A percentile compares a stretch with the other conserved stretches of the same genome.
Evolutionary conservation across 2,113 vertebrate species (phyloP).

Genomic region (Dromiciops gliroides): DNA sequence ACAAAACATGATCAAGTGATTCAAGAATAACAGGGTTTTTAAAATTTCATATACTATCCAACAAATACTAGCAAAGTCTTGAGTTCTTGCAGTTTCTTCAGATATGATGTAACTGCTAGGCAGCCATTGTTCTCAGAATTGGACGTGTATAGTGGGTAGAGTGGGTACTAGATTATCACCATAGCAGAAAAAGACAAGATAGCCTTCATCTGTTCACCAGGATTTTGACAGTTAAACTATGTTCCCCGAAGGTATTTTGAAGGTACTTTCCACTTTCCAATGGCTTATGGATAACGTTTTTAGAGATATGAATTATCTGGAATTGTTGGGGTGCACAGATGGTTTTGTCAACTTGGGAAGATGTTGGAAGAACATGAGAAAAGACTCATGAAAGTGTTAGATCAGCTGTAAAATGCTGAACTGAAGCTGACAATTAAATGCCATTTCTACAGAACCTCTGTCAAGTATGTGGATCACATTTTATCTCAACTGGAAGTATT

Average conservation of each 20-base stretch:
- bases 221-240: neutral
- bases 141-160: too few species aligned
- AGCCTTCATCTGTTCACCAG: too few species aligned
- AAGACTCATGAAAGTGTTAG: neutral
- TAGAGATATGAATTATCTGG: neutral
- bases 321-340: neutral
- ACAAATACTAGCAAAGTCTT: too few species aligned
- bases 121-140: too few species aligned
- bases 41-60: too few species aligned
- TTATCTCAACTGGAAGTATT: neutral
- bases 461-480: neutral
- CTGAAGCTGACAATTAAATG: neutral
- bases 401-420: neutral
- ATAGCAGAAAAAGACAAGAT: too few species aligned
- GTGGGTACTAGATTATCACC: too few species aligned
- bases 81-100: too few species aligned
- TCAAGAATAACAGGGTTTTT: too few species aligned
- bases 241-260: neutral
- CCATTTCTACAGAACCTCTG: neutral
- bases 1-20: too few species aligned
- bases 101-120: too few species aligned
- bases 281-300: neutral
- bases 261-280: neutral
- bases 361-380: neutral
- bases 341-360: neutral